Evolutionary conservation across 2,113 vertebrate genomes (phyloP).

Genomic region (Elanoides forficatus): DNA sequence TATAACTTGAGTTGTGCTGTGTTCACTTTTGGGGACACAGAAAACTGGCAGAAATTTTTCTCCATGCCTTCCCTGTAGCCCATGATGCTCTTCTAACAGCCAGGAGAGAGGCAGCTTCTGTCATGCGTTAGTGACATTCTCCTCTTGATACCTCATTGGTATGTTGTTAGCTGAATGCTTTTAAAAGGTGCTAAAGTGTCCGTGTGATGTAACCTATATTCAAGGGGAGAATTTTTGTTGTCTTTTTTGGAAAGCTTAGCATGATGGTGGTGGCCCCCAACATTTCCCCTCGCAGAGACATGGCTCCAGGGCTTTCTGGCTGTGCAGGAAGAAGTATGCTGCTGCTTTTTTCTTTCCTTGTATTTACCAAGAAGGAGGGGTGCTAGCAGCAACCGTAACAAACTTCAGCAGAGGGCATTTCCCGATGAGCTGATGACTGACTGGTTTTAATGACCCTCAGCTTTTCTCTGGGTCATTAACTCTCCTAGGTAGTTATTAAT

Average conservation of each 20-base stretch:
- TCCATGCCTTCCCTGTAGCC: not conserved
- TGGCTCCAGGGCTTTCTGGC: not conserved
- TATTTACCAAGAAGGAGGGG: not conserved
- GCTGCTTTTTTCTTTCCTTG: not conserved
- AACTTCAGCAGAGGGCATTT: not conserved
- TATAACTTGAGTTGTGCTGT: not conserved
- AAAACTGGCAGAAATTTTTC: not conserved
- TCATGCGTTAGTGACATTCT: accelerated
- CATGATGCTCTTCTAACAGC: not conserved
- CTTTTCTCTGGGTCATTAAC: constrained; percentile 2
- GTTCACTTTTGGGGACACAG: not conserved
- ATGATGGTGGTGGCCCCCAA: accelerated
- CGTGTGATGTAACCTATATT: not conserved
- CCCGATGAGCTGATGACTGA: not conserved
- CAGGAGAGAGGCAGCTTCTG: not conserved
- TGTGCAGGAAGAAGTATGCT: not conserved
- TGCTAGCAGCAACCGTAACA: not conserved
- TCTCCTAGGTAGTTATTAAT: constrained; percentile 47
- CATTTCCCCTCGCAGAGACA: not conserved
- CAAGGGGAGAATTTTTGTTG: not conserved
- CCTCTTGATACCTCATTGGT: not conserved
- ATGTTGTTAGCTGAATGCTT: not conserved
- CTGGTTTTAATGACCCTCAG: constrained; percentile 12
- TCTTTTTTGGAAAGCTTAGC: not conserved
- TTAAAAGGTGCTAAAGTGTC: not conserved